Conservation (phyloP, 2,797 vertebrate species). For the Paramormyrops hopkinsi region DNA sequence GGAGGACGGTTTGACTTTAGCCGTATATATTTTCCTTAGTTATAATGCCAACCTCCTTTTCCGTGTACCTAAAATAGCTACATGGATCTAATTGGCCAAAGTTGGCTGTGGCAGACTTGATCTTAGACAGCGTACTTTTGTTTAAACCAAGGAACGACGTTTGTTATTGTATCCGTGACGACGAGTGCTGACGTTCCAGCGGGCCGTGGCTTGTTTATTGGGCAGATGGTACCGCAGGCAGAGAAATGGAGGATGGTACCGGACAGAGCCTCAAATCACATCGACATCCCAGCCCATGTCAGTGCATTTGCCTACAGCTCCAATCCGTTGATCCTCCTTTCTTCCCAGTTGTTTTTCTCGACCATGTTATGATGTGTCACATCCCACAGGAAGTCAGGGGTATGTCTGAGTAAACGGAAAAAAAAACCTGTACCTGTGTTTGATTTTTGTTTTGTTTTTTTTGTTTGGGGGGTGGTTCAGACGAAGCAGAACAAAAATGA, state of each 20-base stretch:
- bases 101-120: constrained; percentile 41
- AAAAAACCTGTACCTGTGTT: neutral
- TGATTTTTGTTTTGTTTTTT: neutral
- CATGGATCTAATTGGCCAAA: constrained; percentile 36
- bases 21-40: neutral
- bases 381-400: neutral
- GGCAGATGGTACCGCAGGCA: constrained; percentile 39
- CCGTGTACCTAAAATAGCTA: constrained; percentile 28
- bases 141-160: constrained; percentile 45
- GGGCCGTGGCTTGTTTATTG: constrained; percentile 56
- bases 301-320: constrained; percentile 43
- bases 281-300: constrained; percentile 44
- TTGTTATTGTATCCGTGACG: constrained; percentile 63
- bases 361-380: neutral
- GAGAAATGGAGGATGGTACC: constrained; percentile 30
- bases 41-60: neutral
- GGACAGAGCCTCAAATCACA: constrained; percentile 53
- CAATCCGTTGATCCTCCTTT: constrained; percentile 8
- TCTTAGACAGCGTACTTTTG: constrained; percentile 50
- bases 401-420: neutral
- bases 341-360: neutral
- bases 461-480: neutral
- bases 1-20: neutral
- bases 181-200: constrained; percentile 52
- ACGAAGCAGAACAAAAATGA: neutral